Evolutionary conservation across 1,140 invertebrate species (phyloP), one percentile per base, ranked within the genome.

Genomic region (Argopecten irradians): DNA sequence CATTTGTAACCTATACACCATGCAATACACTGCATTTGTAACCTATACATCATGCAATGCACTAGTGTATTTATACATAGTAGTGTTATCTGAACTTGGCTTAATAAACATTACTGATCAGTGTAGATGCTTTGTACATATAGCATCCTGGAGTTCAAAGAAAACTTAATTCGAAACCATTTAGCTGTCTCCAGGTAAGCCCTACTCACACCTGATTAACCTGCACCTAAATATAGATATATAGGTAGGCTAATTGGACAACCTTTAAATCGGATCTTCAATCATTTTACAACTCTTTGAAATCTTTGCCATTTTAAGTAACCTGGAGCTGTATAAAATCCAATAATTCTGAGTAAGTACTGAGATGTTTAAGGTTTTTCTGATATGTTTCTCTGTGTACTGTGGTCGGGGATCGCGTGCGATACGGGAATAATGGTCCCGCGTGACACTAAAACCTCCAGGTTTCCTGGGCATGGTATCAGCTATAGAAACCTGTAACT

Each of bases 401-500:
- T 71, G n/a, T n/a, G 55, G 55, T 28, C 11, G 55, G 55, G n/a
- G 22, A 71, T 71, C 8, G 55, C 55, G 55, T 71, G 55, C 55
- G 28, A n/a, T n/a, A 71, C 22, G 1, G 55, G 22, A 71, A 28
- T 71, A 71, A 16, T 71, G 55, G 55, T 71, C 55, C 55, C 55
- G 22, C 13, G 55, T 71, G 55, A 71, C 55, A 71, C 55, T 16
- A 71, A n/a, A 71, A 71, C 55, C 55, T 71, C 55, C 2, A n/a
- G 55, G 55, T 71, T 71, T 28, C 22, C 55, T 71, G 1, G 22
- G 11, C 22, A 5, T 16, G n/a, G 55, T 16, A 71, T 71, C 55
- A 71, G 55, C 55, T 71, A n/a, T 71, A 71, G 55, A 71, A 71
- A 71, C 55, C 55, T 28, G n/a, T 71, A 71, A n/a, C 55, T 71